Percentiles rank a stretch among this genome's conserved stretches.
Evolutionary conservation across 2,797 vertebrate species (phyloP).

Genomic region (Lagodon rhomboides): DNA sequence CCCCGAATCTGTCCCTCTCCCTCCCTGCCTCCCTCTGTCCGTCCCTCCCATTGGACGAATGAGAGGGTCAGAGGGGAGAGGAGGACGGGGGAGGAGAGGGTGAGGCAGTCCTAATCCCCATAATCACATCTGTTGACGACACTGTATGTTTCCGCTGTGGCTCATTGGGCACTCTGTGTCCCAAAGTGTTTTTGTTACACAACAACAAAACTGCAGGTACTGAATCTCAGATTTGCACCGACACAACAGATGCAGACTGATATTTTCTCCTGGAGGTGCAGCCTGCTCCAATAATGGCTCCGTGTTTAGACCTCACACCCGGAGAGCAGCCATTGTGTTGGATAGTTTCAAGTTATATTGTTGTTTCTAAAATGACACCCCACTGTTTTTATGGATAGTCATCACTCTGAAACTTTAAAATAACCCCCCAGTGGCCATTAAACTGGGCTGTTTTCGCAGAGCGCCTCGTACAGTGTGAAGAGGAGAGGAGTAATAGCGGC

Average conservation of each 20-base stretch:
- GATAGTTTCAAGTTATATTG: slow-evolving; percentile 28
- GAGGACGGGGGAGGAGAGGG: slow-evolving; percentile 10
- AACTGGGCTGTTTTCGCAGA: slow-evolving; percentile 29
- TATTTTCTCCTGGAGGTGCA: slow-evolving; percentile 19
- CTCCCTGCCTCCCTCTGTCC: background rate
- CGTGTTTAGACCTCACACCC: slow-evolving; percentile 27
- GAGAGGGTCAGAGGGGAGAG: slow-evolving; percentile 56
- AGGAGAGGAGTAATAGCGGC: slow-evolving; percentile 35
- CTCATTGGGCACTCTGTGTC: slow-evolving; percentile 47
- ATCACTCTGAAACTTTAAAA: slow-evolving; percentile 50
- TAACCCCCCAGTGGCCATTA: slow-evolving; percentile 19
- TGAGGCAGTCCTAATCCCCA: slow-evolving; percentile 68
- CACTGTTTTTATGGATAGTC: slow-evolving; percentile 39
- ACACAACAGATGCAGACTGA: slow-evolving; percentile 16
- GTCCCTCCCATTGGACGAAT: slow-evolving; percentile 42
- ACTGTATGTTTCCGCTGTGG: slow-evolving; percentile 64
- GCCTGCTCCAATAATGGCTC: slow-evolving; percentile 32
- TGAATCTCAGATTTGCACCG: slow-evolving; percentile 27
- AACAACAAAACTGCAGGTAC: slow-evolving; percentile 46
- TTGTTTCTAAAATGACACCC: slow-evolving; percentile 39
- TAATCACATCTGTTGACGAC: slow-evolving; percentile 73
- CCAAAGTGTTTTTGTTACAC: slow-evolving; percentile 52
- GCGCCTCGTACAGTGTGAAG: slow-evolving; percentile 17
- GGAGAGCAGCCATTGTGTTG: slow-evolving; percentile 21
- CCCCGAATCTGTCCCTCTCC: slow-evolving; percentile 9